Percentiles rank a stretch among this genome's conserved stretches.
Conservation (phyloP, 2,113 vertebrate species). For the Malurus melanocephalus region DNA sequence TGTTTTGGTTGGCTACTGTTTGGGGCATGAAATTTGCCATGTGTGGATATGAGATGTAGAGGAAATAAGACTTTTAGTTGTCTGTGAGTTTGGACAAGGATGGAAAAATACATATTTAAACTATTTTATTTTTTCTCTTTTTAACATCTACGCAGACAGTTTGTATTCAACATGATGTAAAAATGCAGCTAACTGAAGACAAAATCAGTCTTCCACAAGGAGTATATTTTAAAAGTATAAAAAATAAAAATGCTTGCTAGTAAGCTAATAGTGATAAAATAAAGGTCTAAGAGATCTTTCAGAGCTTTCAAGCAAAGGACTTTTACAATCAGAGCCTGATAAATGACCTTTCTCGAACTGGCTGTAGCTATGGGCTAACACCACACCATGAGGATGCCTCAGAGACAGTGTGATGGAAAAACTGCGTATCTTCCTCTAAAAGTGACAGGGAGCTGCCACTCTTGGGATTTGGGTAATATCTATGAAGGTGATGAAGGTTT, state of each 20-base stretch:
- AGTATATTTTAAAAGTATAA: not conserved
- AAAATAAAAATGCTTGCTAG: not conserved
- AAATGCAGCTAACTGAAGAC: not conserved
- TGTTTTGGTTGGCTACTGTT: not conserved
- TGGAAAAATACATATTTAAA: not conserved
- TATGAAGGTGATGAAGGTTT: not conserved
- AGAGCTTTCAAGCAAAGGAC: not conserved
- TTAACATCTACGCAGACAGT: not conserved
- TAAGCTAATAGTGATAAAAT: not conserved
- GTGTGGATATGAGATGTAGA: not conserved
- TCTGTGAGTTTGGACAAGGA: not conserved
- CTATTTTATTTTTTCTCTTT: not conserved
- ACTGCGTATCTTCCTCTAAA: not conserved
- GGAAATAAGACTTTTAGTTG: not conserved
- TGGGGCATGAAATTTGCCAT: not conserved
- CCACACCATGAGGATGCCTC: accelerated
- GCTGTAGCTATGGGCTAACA: not conserved
- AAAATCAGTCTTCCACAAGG: not conserved
- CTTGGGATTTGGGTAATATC: not conserved
- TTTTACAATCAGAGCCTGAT: not conserved
- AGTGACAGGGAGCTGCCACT: not conserved
- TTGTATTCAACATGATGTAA: not conserved
- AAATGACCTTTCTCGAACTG: not conserved
- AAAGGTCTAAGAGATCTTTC: not conserved
- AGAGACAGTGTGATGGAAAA: not conserved